phyloP scores from a whole-genome alignment of 2,113 vertebrate genomes.

The Neoarius graeffei region DNA sequence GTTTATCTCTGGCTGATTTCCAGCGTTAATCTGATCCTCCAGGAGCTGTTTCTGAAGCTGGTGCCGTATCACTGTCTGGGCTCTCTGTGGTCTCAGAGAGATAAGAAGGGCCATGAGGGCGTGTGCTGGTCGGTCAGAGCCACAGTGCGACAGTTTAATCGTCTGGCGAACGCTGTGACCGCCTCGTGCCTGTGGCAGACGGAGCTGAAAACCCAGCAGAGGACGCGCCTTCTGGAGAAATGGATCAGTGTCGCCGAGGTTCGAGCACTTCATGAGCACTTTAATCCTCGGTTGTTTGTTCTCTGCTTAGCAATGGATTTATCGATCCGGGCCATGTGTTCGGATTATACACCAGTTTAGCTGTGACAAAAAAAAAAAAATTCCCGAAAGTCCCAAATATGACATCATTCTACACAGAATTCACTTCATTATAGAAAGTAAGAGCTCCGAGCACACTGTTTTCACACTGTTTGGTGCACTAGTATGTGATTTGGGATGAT shows the following conservation, averaged over 20 bases:
- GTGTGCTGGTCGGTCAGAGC: constrained; percentile 85
- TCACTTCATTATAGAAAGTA: not conserved
- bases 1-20: not conserved
- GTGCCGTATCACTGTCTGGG: constrained; percentile 90
- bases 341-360: not conserved
- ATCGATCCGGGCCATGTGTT: not conserved
- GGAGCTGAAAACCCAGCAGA: constrained; percentile 78
- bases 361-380: not conserved
- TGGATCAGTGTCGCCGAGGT: constrained; percentile 92
- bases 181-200: constrained; percentile 81
- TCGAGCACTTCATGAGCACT: not conserved
- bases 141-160: constrained; percentile 88
- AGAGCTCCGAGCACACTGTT: not conserved
- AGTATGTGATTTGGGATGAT: not conserved
- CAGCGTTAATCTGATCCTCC: constrained; percentile 14
- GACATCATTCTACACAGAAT: too few species aligned
- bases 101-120: constrained; percentile 81
- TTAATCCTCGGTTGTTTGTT: not conserved
- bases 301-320: not conserved
- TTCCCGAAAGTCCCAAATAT: too few species aligned
- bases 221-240: constrained; percentile 85
- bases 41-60: constrained; percentile 86
- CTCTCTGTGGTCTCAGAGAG: constrained; percentile 86
- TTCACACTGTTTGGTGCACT: not conserved
- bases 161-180: constrained; percentile 81